These are phyloP conservation scores for Zosterops pallidus DNA, from an alignment of 2,113 vertebrate species.

Conservation along the genomic window DNA sequence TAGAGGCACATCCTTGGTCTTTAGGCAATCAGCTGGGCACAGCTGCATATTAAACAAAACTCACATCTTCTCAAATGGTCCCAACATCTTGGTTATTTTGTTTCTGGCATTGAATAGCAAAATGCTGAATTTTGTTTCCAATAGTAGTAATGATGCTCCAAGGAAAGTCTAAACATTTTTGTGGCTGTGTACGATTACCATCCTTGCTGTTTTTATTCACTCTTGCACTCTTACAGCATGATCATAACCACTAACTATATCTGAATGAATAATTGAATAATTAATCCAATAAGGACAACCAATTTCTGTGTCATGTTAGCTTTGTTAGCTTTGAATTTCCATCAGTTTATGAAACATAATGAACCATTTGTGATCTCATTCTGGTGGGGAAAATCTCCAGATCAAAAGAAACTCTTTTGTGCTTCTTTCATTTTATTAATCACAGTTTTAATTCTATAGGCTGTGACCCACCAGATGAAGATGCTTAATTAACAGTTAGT, in stretches of 20 bases:
- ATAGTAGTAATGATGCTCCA: neutral
- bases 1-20: neutral
- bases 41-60: neutral
- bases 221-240: neutral
- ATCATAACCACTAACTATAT: neutral
- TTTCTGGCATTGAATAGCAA: neutral
- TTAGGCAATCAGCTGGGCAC: neutral
- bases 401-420: conserved; percentile 36
- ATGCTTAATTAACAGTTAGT: conserved; percentile 21
- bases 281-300: neutral
- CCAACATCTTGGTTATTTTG: neutral
- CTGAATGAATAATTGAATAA: neutral
- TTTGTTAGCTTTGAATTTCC: conserved; percentile 49
- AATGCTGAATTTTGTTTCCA: neutral
- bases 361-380: conserved; percentile 40
- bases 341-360: conserved; percentile 15
- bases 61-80: neutral
- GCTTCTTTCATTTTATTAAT: conserved; percentile 29
- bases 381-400: neutral
- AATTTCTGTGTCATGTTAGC: neutral
- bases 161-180: neutral
- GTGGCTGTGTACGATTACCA: neutral
- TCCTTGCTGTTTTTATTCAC: neutral
- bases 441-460: conserved; percentile 10
- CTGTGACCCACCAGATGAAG: neutral